Conservation (phyloP, 2,113 vertebrate genomes). For the Brienomyrus brachyistius region DNA sequence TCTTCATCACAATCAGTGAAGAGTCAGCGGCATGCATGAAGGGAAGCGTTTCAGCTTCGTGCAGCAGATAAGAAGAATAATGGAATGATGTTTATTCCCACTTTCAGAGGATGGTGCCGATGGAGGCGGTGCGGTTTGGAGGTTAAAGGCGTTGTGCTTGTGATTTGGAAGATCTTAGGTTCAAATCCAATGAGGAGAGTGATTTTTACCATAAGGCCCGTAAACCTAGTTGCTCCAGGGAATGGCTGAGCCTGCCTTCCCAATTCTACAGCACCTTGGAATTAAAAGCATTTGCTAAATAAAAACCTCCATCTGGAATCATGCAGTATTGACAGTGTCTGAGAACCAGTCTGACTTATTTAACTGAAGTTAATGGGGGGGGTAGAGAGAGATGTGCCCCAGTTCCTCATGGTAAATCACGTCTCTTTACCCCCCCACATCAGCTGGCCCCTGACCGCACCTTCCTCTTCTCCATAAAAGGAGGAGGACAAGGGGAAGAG, state of each 20-base stretch:
- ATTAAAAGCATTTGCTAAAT: not conserved
- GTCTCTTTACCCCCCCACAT: not conserved
- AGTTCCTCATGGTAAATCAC: too few relatives aligned
- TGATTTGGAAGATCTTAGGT: not conserved
- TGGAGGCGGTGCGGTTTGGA: not conserved
- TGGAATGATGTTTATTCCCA: not conserved
- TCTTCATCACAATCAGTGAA: not conserved
- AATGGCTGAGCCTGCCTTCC: not conserved
- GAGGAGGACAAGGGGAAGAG: not conserved
- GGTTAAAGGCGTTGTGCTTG: not conserved
- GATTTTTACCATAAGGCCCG: not conserved
- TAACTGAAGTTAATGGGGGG: not conserved
- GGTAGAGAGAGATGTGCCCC: too few relatives aligned
- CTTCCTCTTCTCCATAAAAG: not conserved
- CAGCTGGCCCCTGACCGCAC: not conserved
- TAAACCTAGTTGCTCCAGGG: not conserved
- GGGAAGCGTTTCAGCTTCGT: not conserved
- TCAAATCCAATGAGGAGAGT: not conserved
- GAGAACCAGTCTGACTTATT: not conserved
- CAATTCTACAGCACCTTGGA: not conserved
- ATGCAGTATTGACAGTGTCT: not conserved
- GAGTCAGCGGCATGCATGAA: not conserved
- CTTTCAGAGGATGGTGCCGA: not conserved
- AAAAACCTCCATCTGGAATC: not conserved
- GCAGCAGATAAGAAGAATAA: not conserved